phyloP scores from a whole-genome alignment of 2,797 vertebrate species.

The Selene dorsalis region DNA sequence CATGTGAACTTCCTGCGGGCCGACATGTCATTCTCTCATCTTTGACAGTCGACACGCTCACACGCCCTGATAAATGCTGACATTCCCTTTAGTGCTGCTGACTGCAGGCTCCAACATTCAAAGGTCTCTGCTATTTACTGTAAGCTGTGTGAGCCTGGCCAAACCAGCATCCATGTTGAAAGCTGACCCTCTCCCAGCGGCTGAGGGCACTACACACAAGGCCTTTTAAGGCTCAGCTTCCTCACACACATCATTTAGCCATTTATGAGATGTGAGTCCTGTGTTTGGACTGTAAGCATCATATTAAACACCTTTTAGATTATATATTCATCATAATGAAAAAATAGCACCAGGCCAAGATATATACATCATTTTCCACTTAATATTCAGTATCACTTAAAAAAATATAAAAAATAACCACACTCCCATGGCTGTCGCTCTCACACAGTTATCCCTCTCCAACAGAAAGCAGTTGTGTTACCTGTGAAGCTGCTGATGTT shows the following conservation, averaged over 20 bases:
- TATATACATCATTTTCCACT: neutral
- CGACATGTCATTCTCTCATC: conserved; percentile 9
- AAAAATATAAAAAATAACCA: neutral
- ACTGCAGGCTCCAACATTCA: conserved; percentile 27
- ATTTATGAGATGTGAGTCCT: neutral
- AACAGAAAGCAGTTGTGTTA: conserved; percentile 21
- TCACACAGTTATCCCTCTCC: neutral
- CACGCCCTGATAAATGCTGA: conserved; percentile 32
- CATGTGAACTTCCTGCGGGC: conserved; percentile 32
- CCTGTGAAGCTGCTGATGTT: conserved; percentile 34
- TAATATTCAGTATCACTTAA: neutral
- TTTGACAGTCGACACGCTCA: conserved; percentile 9
- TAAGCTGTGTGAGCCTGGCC: neutral
- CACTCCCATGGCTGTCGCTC: neutral
- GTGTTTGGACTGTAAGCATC: neutral
- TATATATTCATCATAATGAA: neutral
- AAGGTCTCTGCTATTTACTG: conserved; percentile 47
- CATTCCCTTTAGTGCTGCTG: conserved; percentile 35
- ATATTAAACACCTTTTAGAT: neutral
- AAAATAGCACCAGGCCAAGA: neutral
- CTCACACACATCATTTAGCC: neutral
- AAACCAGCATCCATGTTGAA: conserved; percentile 2
- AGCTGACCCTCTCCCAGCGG: conserved; percentile 14
- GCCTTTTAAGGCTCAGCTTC: neutral
- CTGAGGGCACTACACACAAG: neutral